Evolutionary conservation across 2,888 invertebrate species (phyloP).

Genomic region (Clitarchus hookeri): DNA sequence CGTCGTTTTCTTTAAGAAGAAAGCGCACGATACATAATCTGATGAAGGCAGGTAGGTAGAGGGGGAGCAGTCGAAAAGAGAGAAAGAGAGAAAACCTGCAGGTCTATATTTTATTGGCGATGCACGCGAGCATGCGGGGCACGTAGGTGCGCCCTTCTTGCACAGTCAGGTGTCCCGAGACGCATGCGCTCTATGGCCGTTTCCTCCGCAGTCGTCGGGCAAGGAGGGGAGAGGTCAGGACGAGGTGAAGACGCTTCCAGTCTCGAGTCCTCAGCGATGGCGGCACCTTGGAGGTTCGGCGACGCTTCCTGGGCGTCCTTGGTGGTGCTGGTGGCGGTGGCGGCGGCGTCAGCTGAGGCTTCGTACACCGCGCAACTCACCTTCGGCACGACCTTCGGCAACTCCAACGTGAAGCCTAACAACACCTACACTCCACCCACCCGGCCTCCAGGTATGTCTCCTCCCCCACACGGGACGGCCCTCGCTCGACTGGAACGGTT

Average conservation of each 20-base stretch:
- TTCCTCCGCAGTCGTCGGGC: background rate
- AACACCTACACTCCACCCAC: background rate
- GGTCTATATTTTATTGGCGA: background rate
- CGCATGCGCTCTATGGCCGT: too few relatives aligned
- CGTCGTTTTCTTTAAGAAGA: too few relatives aligned
- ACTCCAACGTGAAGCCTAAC: constrained; percentile 16
- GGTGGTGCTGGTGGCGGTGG: background rate
- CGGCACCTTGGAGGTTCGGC: background rate
- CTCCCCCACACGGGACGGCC: background rate
- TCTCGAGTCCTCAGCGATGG: background rate
- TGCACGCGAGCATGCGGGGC: background rate
- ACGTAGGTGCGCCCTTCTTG: too few relatives aligned
- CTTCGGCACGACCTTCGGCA: constrained; percentile 21
- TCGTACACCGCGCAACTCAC: constrained; percentile 10
- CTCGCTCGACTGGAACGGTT: too few relatives aligned
- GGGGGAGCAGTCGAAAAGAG: background rate
- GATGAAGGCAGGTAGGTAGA: background rate
- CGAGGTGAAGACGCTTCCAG: background rate
- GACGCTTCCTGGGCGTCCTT: background rate
- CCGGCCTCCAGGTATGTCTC: constrained; percentile 5
- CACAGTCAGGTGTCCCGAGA: too few relatives aligned
- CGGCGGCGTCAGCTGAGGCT: background rate
- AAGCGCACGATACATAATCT: background rate
- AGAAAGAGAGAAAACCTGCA: background rate
- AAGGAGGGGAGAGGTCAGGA: background rate